Evolutionary conservation across 2,888 invertebrate genomes (phyloP), one percentile per base, ranked within the genome.

Genomic region (Xylocampa areola): DNA sequence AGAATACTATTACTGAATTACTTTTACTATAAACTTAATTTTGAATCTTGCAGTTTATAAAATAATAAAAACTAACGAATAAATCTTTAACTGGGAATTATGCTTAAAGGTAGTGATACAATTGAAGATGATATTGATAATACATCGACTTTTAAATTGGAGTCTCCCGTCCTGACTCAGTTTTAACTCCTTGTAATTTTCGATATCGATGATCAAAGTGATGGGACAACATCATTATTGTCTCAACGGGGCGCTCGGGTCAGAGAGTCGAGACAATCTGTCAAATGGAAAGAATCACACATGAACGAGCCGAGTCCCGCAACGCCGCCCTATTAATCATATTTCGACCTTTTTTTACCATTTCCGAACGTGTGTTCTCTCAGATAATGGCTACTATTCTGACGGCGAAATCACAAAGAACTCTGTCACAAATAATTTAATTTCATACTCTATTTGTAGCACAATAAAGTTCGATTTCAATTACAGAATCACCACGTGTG

Each of bases 221-320:
- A 65, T 74, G 81, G 76, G 78, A 83, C 86, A 84, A 82, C 91
- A 86, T 89, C 91, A 91, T 91, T 87, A 90, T 81, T 79, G 85
- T 84, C 93, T 80, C 93, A 79, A 79, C 91, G 91, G 93, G 93
- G 91, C 82, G 91, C 91, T 89, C 82, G 82, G 92, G 92, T 91
- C 91, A 91, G 86, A 89, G 88, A 91, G 89, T 81, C 88, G 92
- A 91, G 93, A 93, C 94, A 93, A 94, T 94, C 93, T 93, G 94
- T 94, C 94, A 94, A 90, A 90, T 83, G 86, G 86, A 89, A 88
- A 89, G 92, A 92, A 93, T 93, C 93, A 92, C 92, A 92, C 88
- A 89, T 89, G 73, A 76, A 71, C 71, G 84, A 82, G 76, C 82
- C 79, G 79, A 78, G 84, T 82, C 90, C 83, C 82, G 79, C 81